Evolutionary conservation across 2,888 invertebrate species (phyloP).

Genomic region (Stictocephala bisonia): DNA sequence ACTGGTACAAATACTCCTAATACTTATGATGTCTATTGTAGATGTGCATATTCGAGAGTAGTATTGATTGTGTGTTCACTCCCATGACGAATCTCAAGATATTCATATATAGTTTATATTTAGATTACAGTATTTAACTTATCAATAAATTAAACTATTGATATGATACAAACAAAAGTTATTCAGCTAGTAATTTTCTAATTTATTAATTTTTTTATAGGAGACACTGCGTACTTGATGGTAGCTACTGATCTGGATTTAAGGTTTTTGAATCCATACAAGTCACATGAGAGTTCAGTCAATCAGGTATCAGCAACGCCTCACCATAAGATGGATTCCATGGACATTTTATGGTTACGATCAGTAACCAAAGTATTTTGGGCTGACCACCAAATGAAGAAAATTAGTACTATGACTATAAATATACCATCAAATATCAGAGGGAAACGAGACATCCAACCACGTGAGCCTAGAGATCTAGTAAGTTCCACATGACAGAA

Average conservation of each 20-base stretch:
- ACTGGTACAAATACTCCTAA: no score
- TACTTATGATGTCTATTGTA: no score
- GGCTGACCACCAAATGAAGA: constrained; percentile 64
- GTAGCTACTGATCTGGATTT: constrained; percentile 74
- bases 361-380: constrained; percentile 63
- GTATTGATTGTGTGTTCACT: no score
- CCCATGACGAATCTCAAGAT: no score
- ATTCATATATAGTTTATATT: no score
- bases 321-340: constrained; percentile 68
- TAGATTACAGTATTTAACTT: no score
- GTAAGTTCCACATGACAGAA: no score
- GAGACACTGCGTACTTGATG: constrained; percentile 72
- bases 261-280: constrained; percentile 73
- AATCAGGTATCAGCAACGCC: constrained; percentile 63
- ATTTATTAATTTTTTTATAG: constrained; percentile 58
- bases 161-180: no score
- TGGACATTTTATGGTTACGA: constrained; percentile 67
- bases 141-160: no score
- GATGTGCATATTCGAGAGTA: no score
- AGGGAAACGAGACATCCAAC: neutral
- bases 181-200: neutral
- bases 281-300: constrained; percentile 66
- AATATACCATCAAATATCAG: neutral
- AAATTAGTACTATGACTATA: constrained; percentile 34
- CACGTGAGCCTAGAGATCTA: constrained; percentile 23